These are phyloP conservation scores for Aleadryas rufinucha DNA, from an alignment of 2,113 vertebrate genomes.

Conservation along the genomic window DNA sequence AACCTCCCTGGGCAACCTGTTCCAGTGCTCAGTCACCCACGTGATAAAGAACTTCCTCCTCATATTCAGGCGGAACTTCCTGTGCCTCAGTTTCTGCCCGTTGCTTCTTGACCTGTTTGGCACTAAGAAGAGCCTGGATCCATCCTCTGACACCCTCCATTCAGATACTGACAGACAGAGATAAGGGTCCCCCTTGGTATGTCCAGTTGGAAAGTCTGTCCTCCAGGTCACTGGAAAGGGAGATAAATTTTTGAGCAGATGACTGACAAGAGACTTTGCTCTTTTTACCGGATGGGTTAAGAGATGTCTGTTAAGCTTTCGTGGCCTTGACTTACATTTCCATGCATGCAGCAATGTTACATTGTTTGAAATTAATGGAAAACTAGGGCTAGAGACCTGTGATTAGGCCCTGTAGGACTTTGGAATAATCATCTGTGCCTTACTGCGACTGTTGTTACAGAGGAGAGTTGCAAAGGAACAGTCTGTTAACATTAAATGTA, in stretches of 20 bases:
- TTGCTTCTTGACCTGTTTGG: not conserved
- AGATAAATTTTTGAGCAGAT: not conserved
- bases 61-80: not conserved
- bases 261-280: not conserved
- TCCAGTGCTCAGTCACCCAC: not conserved
- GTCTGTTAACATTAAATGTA: not conserved
- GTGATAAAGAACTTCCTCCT: not conserved
- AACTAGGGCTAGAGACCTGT: not conserved
- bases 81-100: not conserved
- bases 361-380: not conserved
- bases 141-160: not conserved
- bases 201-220: not conserved
- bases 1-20: fast-evolving
- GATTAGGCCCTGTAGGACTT: not conserved
- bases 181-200: not conserved
- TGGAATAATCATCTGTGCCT: not conserved
- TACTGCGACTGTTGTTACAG: not conserved
- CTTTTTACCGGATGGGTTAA: not conserved
- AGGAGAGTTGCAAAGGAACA: not conserved
- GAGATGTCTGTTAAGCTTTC: not conserved
- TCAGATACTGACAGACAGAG: not conserved
- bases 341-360: not conserved
- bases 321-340: not conserved
- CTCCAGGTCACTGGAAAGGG: not conserved
- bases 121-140: too few relatives aligned